Conservation (phyloP, 2,888 invertebrate genomes). For the Xanthia icteritia region DNA sequence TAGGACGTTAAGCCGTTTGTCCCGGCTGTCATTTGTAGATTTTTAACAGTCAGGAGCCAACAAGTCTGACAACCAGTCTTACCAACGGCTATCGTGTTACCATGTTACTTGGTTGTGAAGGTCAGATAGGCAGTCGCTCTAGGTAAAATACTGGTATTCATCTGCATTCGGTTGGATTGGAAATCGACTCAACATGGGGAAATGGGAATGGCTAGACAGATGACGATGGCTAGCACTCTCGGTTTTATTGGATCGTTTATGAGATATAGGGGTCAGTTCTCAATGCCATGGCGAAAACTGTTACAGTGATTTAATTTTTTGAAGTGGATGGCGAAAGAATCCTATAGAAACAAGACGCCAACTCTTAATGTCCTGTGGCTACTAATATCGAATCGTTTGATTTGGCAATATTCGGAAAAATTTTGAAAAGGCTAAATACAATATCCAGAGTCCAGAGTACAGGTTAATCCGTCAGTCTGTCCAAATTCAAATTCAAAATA, state of each 20-base stretch:
- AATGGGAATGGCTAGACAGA: not conserved
- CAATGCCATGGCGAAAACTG: not conserved
- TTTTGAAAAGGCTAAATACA: not conserved
- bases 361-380: not conserved
- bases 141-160: not conserved
- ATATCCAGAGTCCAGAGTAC: not conserved
- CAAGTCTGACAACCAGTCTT: not conserved
- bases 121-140: not conserved
- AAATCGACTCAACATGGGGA: not conserved
- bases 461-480: slow-evolving; percentile 7
- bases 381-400: not conserved
- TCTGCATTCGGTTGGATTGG: not conserved
- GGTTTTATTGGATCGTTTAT: not conserved
- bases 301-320: not conserved
- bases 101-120: not conserved
- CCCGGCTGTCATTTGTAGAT: not conserved
- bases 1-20: not conserved
- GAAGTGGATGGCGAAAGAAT: not conserved
- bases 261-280: not conserved
- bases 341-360: not conserved
- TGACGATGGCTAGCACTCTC: not conserved
- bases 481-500: too few species aligned
- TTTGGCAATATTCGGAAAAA: not conserved
- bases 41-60: not conserved
- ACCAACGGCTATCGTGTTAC: not conserved